Conservation (phyloP, 2,888 invertebrate genomes). For the Aspidiotus rigidus region DNA sequence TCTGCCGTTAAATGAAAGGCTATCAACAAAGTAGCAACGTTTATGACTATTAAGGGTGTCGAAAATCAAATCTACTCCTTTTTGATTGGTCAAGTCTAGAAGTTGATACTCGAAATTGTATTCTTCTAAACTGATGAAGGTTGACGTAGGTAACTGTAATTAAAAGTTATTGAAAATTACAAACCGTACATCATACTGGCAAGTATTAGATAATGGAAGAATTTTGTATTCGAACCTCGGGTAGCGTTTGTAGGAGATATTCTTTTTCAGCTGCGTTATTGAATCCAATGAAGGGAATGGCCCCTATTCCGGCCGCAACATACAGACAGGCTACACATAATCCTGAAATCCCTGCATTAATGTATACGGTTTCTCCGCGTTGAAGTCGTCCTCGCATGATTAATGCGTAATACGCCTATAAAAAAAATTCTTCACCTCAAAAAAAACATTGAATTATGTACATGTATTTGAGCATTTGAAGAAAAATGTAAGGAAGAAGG, state of each 20-base stretch:
- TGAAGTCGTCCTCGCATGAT: conserved; percentile 75
- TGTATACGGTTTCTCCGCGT: conserved; percentile 71
- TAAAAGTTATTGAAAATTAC: background rate
- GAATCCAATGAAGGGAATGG: conserved; percentile 85
- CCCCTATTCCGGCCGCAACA: conserved; percentile 79
- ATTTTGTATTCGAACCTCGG: conserved; percentile 44
- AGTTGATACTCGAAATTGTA: conserved; percentile 84
- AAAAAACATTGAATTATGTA: too few species aligned
- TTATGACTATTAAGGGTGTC: conserved; percentile 68
- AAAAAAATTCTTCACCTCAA: background rate
- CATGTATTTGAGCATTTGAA: too few species aligned
- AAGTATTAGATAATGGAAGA: background rate
- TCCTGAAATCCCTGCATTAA: conserved; percentile 91
- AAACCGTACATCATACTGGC: background rate
- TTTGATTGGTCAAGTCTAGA: conserved; percentile 70
- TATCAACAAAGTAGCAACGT: conserved; percentile 32
- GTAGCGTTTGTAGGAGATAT: conserved; percentile 79
- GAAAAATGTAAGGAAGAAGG: too few species aligned
- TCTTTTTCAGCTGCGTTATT: conserved; percentile 77
- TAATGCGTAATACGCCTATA: conserved; percentile 76
- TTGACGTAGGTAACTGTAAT: conserved; percentile 56
- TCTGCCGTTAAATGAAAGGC: conserved; percentile 30
- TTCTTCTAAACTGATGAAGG: conserved; percentile 87
- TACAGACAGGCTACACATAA: conserved; percentile 95
- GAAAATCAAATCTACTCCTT: conserved; percentile 86